Evolutionary conservation across 2,888 invertebrate genomes (phyloP).

Genomic region (Torymus aiolomorphi): DNA sequence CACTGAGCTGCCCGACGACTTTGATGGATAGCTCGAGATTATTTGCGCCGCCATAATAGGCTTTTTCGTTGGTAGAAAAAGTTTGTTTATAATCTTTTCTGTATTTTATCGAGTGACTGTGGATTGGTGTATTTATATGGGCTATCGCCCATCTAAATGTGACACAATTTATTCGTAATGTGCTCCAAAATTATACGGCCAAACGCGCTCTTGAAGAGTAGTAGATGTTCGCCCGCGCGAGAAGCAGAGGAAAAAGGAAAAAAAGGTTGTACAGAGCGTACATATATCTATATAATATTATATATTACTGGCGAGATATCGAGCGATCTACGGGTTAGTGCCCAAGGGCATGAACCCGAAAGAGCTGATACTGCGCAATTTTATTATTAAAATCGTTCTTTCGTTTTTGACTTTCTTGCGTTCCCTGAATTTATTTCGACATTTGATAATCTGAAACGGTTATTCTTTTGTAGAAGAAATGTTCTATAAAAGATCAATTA

Average conservation of each 20-base stretch:
- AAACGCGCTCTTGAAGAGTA: not conserved
- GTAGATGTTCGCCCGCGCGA: too few relatives aligned
- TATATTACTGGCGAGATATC: not conserved
- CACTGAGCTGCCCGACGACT: too few relatives aligned
- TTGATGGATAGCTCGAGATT: too few relatives aligned
- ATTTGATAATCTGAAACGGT: too few relatives aligned
- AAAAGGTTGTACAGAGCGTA: not conserved
- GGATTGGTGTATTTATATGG: not conserved
- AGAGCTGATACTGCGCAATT: slow-evolving; percentile 15
- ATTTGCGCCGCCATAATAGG: too few relatives aligned
- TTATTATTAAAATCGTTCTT: slow-evolving; percentile 19
- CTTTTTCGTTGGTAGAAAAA: too few relatives aligned
- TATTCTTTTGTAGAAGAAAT: too few relatives aligned
- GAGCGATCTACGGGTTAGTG: not conserved
- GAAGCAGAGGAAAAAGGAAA: not conserved
- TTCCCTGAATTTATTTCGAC: too few relatives aligned
- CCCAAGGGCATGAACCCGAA: slow-evolving; percentile 6
- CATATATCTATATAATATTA: too few relatives aligned
- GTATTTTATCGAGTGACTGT: too few relatives aligned
- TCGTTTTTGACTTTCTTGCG: not conserved
- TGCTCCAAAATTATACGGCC: slow-evolving; percentile 24
- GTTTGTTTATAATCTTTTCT: too few relatives aligned
- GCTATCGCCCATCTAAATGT: slow-evolving; percentile 32
- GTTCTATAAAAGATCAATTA: too few relatives aligned
- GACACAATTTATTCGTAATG: slow-evolving; percentile 29